phyloP scores from a whole-genome alignment of 2,113 vertebrate genomes.

The Alaudala cheleensis region DNA sequence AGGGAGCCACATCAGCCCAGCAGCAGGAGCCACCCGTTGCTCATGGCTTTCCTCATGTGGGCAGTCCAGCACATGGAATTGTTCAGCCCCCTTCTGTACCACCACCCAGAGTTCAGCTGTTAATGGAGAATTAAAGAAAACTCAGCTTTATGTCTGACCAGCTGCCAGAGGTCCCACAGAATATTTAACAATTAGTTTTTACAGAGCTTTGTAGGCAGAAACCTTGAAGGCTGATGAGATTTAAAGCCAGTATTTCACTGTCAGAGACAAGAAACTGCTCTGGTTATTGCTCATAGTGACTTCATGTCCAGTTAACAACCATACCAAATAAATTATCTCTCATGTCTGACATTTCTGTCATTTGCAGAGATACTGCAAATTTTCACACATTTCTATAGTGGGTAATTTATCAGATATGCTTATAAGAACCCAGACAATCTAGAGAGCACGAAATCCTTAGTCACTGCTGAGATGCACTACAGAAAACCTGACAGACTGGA shows the following conservation, averaged over 20 bases:
- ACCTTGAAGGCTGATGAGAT: neutral
- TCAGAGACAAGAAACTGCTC: neutral
- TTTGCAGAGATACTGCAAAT: neutral
- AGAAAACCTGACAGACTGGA: neutral
- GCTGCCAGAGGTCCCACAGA: neutral
- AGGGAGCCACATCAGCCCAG: neutral
- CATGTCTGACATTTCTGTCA: neutral
- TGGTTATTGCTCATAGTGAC: neutral
- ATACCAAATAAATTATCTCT: neutral
- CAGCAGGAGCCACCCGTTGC: fast-evolving
- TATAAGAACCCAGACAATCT: neutral
- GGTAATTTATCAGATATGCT: neutral
- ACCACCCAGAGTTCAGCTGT: neutral
- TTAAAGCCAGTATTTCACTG: neutral
- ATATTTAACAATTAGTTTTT: neutral
- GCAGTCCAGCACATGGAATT: neutral
- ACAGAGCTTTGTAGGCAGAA: neutral
- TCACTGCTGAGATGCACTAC: neutral
- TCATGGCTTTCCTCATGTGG: fast-evolving
- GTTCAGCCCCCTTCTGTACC: neutral
- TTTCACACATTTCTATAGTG: neutral
- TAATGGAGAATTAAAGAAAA: neutral
- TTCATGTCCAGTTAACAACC: neutral
- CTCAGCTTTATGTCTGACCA: neutral
- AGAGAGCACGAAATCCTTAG: neutral